A percentile compares a stretch with the other conserved stretches of the same genome.
phyloP scores from a whole-genome alignment of 2,797 vertebrate genomes.

The Rhincodon typus region DNA sequence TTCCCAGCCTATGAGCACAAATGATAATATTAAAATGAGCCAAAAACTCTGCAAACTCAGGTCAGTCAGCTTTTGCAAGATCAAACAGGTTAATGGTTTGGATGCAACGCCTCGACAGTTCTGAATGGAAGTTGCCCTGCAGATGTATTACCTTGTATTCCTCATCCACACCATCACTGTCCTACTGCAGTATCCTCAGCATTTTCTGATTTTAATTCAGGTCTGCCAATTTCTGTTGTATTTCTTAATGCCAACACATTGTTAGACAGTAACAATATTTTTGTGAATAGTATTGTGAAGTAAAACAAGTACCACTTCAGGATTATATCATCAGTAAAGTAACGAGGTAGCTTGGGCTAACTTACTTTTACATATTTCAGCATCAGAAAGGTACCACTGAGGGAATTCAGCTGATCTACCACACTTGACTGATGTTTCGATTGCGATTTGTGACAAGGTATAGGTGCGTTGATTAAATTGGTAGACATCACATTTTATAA shows the following conservation, averaged over 20 bases:
- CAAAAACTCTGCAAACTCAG: background rate
- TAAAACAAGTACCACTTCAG: background rate
- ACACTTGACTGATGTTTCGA: background rate
- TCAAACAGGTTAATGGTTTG: background rate
- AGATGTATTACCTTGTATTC: background rate
- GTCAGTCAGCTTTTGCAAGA: background rate
- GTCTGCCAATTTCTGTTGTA: too few species aligned
- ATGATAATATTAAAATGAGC: background rate
- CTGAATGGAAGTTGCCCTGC: background rate
- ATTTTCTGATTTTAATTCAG: too few species aligned
- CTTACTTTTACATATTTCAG: background rate
- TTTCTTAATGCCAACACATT: too few species aligned
- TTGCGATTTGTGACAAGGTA: background rate
- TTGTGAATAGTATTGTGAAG: background rate
- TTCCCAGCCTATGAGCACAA: background rate
- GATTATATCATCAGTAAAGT: background rate
- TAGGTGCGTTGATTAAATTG: background rate
- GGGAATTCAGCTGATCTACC: background rate
- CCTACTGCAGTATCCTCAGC: background rate
- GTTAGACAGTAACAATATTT: background rate
- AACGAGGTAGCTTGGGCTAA: background rate
- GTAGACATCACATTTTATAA: background rate
- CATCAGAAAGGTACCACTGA: background rate
- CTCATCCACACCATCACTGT: background rate
- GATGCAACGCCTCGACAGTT: background rate